These are phyloP conservation scores for Cepaea nemoralis DNA, from an alignment of 1,140 invertebrate genomes.

Conservation along the genomic window DNA sequence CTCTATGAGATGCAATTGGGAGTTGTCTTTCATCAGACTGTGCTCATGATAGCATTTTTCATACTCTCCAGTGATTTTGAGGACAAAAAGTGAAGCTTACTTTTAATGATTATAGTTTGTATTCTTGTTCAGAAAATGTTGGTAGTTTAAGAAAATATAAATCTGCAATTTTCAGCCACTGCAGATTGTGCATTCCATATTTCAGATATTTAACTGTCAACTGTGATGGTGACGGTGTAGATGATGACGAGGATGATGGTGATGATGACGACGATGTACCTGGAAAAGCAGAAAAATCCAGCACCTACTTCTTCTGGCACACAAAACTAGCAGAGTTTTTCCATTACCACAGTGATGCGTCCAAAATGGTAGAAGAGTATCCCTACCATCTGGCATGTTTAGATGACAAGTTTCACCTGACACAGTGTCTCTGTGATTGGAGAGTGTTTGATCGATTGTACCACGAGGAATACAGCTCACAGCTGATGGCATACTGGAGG, in stretches of 20 bases:
- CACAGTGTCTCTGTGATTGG: constrained; percentile 67
- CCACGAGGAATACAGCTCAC: constrained; percentile 68
- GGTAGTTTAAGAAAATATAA: too few relatives aligned
- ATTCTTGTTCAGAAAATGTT: too few relatives aligned
- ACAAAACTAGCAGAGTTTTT: constrained; percentile 66
- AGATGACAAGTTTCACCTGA: constrained; percentile 63
- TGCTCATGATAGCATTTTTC: too few relatives aligned
- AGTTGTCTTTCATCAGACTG: too few relatives aligned
- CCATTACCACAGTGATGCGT: constrained; percentile 54
- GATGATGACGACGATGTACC: constrained; percentile 54
- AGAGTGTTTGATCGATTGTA: constrained; percentile 67
- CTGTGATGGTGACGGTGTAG: constrained; percentile 49
- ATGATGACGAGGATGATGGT: too few relatives aligned
- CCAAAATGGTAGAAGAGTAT: constrained; percentile 68
- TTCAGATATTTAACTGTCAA: constrained; percentile 34
- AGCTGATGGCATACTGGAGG: constrained; percentile 67
- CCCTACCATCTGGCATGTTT: constrained; percentile 65
- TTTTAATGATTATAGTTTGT: too few relatives aligned
- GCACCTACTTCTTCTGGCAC: constrained; percentile 68
- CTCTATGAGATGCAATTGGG: too few relatives aligned
- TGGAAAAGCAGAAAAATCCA: constrained; percentile 57
- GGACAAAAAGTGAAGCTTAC: too few relatives aligned
- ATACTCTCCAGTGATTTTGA: too few relatives aligned
- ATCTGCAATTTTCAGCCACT: too few relatives aligned
- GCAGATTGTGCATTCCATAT: background rate